A percentile compares a stretch with the other conserved stretches of the same genome.
These are phyloP conservation scores for Pangasius larnaudii DNA, from an alignment of 2,797 vertebrate species.

Conservation along the genomic window DNA sequence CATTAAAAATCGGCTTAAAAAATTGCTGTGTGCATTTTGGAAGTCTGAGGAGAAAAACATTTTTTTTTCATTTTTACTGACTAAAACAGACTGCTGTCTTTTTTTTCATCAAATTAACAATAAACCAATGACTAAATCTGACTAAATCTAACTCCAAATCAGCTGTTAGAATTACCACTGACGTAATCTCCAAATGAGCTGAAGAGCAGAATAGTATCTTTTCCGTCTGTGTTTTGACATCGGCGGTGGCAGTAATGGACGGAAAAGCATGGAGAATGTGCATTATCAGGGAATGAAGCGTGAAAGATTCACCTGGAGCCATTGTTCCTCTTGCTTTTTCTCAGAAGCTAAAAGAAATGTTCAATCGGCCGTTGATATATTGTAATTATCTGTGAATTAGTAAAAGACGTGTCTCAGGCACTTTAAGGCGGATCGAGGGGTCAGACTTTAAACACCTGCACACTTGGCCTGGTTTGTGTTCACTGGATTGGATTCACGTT, in stretches of 20 bases:
- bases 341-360: constrained; percentile 33
- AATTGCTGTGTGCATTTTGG: too few relatives aligned
- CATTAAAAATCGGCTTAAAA: too few relatives aligned
- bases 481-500: background rate
- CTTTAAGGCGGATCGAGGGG: constrained; percentile 37
- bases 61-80: background rate
- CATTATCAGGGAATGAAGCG: constrained; percentile 63
- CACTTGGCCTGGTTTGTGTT: background rate
- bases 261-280: constrained; percentile 52
- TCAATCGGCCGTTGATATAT: constrained; percentile 44
- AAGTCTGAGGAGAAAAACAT: background rate
- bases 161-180: background rate
- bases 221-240: background rate
- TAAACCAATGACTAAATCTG: background rate
- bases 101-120: background rate
- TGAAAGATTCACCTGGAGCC: constrained; percentile 65
- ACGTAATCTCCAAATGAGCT: background rate
- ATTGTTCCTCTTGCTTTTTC: constrained; percentile 54
- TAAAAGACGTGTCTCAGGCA: constrained; percentile 23
- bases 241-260: constrained; percentile 49
- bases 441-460: background rate
- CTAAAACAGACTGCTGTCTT: background rate
- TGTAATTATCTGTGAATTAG: constrained; percentile 47
- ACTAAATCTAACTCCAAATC: background rate
- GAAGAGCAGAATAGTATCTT: background rate